Percentiles rank a stretch among this genome's conserved stretches.
phyloP scores from a whole-genome alignment of 2,113 vertebrate genomes.

The Cebus imitator region DNA sequence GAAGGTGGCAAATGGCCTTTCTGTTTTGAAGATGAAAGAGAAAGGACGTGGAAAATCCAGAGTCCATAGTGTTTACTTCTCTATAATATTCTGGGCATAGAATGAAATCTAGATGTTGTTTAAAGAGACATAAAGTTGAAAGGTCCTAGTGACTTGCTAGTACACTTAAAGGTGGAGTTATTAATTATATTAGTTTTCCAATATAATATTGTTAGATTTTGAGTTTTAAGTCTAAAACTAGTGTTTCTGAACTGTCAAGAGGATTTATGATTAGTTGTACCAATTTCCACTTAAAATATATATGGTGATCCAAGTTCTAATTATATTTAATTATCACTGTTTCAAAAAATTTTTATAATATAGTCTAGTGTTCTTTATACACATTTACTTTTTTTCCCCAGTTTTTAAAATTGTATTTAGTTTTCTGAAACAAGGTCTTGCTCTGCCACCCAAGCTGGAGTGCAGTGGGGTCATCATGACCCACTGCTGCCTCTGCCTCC shows the following conservation, averaged over 20 bases:
- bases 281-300: constrained; percentile 4
- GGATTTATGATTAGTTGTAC: neutral
- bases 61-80: neutral
- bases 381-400: neutral
- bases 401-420: neutral
- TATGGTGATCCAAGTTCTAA: neutral
- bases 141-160: neutral
- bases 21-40: neutral
- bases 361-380: neutral
- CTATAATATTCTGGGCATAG: neutral
- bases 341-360: neutral
- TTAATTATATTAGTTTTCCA: neutral
- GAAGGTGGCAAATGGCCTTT: neutral
- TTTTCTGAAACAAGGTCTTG: no score
- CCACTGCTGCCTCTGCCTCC: no score
- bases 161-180: neutral
- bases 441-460: no score
- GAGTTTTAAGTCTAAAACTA: neutral
- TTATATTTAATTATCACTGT: neutral
- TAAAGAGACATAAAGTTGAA: neutral
- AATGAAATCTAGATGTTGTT: neutral
- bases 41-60: neutral
- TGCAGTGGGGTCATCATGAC: no score
- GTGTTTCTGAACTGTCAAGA: neutral
- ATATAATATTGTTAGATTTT: neutral